Evolutionary conservation across 2,888 invertebrate species (phyloP).

Genomic region (Gandaritis pyraliata): DNA sequence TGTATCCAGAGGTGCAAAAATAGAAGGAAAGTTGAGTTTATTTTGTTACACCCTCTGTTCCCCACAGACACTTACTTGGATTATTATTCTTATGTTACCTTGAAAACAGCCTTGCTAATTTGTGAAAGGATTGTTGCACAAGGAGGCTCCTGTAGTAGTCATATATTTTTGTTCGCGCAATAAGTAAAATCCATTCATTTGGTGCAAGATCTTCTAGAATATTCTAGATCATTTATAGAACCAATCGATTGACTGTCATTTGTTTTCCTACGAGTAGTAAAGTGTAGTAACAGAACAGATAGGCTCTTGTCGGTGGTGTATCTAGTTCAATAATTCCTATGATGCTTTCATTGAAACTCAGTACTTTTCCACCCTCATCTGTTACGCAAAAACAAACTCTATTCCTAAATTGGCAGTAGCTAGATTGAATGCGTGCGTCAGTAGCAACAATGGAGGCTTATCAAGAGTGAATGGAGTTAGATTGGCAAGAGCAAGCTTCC

Average conservation of each 20-base stretch:
- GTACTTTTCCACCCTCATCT: conserved; percentile 18
- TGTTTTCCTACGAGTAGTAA: too few relatives aligned
- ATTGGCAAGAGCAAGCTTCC: conserved; percentile 20
- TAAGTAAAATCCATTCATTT: too few relatives aligned
- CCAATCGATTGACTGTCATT: too few relatives aligned
- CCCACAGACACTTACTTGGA: not conserved
- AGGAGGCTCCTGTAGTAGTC: too few relatives aligned
- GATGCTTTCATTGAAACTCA: conserved; percentile 20
- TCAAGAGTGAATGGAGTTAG: conserved; percentile 24
- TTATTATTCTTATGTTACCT: not conserved
- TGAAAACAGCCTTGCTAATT: not conserved
- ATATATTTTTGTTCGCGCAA: too few relatives aligned
- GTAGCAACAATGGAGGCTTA: conserved; percentile 33
- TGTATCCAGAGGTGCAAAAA: too few relatives aligned
- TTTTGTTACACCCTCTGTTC: too few relatives aligned
- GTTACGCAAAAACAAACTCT: conserved; percentile 20
- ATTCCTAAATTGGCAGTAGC: not conserved
- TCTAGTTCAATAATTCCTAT: conserved; percentile 18
- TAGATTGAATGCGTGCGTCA: conserved; percentile 19
- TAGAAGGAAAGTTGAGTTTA: too few relatives aligned
- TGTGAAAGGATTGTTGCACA: conserved; percentile 2
- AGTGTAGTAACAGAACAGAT: too few relatives aligned
- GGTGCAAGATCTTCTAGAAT: too few relatives aligned
- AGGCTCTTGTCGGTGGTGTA: too few relatives aligned
- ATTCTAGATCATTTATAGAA: too few relatives aligned